Conservation (phyloP, 2,797 vertebrate genomes). For the Oreonectes daqikongensis region DNA sequence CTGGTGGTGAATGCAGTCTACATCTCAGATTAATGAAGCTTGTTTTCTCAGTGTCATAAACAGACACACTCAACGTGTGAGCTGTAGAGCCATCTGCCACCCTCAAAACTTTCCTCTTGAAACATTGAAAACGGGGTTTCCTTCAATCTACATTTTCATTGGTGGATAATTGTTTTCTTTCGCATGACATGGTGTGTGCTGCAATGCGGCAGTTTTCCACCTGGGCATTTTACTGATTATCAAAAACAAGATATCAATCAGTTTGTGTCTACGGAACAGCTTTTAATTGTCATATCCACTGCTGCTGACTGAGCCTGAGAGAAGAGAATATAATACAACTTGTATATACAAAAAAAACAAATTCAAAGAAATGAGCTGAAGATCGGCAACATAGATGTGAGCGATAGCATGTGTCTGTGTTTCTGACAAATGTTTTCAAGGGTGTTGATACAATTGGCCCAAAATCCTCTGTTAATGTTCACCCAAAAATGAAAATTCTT, state of each 20-base stretch:
- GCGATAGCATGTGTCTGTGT: not conserved
- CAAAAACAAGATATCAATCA: not conserved
- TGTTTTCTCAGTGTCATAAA: constrained; percentile 30
- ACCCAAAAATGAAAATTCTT: not conserved
- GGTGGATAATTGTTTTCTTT: constrained; percentile 7
- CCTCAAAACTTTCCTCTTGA: constrained; percentile 17
- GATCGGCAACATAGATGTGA: constrained; percentile 31
- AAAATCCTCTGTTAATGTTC: constrained; percentile 50
- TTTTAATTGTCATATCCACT: not conserved
- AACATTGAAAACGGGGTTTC: constrained; percentile 10
- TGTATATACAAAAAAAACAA: constrained; percentile 34
- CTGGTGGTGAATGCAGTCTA: constrained; percentile 28
- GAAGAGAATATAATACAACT: constrained; percentile 36
- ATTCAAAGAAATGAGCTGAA: constrained; percentile 31
- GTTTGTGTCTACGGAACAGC: not conserved
- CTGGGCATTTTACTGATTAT: constrained; percentile 5
- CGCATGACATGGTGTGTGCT: not conserved
- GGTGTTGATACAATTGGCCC: constrained; percentile 38
- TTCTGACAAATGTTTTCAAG: constrained; percentile 39
- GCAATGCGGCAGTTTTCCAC: constrained; percentile 2
- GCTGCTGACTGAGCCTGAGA: not conserved
- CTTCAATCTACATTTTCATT: not conserved
- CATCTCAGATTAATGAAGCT: constrained; percentile 52
- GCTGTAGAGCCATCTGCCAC: constrained; percentile 38
- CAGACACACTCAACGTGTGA: constrained; percentile 24